Evolutionary conservation across 2,113 vertebrate species (phyloP), one percentile per base, ranked within the genome.

Genomic region (Phoxinus phoxinus): DNA sequence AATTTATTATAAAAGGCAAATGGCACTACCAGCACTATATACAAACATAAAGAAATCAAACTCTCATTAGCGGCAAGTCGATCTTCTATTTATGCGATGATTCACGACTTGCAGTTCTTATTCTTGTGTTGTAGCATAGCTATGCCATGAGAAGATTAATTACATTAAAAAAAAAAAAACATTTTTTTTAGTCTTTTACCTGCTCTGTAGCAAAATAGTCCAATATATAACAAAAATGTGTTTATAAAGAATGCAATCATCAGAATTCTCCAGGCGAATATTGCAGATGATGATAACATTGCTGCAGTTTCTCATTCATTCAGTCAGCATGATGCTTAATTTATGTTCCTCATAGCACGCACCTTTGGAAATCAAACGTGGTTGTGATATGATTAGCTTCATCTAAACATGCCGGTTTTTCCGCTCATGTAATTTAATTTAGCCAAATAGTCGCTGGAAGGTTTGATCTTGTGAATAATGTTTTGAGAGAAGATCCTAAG

Each of bases 21-120:
- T 2, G 8, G 15, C 51, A 72, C 46, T 59, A 11, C 11, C 71
- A 74, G 69, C 44, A 11, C 23, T 61, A 71, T 32, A 69, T 61
- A 74, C 5, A 61, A 61, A 59, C 67, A 73, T 37, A 72, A 56
- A 69, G 32, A 73, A 75, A 74, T 84, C 82, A 84, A 61, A 74
- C n/a, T 61, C 82, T 44, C 51, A 74, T 84, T 53, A 74, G 69
- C 32, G n/a, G 71, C 27, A 73, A 44, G 30, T 84, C 73, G 2
- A 63, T 84, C 59, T 76, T 63, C 37, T 63, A 61, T 63, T 63
- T 75, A 48, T 17, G n/a, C 2, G 11, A 51, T 58, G 32, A 37
- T 41, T 10, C 32, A 41, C 35, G 37, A 65, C 59, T 81, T 72
- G 32, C 7, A 21, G 51, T 48, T 27, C 25, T 56, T 37, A 19